Percentiles rank a stretch among this genome's conserved stretches.
phyloP scores from a whole-genome alignment of 2,797 vertebrate species.

The Centropyge bicolor region DNA sequence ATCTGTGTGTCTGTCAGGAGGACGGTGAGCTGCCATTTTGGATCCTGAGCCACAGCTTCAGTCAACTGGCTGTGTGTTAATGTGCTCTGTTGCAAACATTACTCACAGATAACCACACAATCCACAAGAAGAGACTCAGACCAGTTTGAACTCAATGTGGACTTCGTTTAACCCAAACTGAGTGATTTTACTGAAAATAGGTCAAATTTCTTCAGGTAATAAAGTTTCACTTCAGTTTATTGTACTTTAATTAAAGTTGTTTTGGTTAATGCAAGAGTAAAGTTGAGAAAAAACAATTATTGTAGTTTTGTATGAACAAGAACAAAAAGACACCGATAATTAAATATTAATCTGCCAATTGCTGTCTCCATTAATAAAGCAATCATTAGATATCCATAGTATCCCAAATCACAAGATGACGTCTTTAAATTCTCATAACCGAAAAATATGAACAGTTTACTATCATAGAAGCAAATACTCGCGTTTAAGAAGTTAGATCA shows the following conservation, averaged over 20 bases:
- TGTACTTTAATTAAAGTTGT: neutral
- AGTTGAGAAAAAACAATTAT: neutral
- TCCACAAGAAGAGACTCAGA: neutral
- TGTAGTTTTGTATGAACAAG: slow-evolving; percentile 1
- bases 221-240: slow-evolving; percentile 5
- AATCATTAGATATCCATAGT: neutral
- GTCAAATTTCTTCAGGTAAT: neutral
- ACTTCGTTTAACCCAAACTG: neutral
- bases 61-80: slow-evolving; percentile 39
- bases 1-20: neutral
- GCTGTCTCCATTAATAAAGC: neutral
- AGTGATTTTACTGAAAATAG: neutral
- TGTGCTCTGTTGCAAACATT: slow-evolving; percentile 49
- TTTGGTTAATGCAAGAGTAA: neutral
- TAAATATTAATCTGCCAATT: neutral
- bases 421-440: neutral
- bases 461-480: neutral
- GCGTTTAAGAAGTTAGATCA: neutral
- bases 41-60: slow-evolving; percentile 30
- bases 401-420: too few species aligned
- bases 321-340: neutral
- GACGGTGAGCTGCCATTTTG: slow-evolving; percentile 37
- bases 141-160: neutral
- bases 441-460: neutral
- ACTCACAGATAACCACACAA: slow-evolving; percentile 19